Percentiles rank a stretch among this genome's conserved stretches.
Conservation (phyloP, 1,140 invertebrate species). For the Pogonomyrmex barbatus region DNA sequence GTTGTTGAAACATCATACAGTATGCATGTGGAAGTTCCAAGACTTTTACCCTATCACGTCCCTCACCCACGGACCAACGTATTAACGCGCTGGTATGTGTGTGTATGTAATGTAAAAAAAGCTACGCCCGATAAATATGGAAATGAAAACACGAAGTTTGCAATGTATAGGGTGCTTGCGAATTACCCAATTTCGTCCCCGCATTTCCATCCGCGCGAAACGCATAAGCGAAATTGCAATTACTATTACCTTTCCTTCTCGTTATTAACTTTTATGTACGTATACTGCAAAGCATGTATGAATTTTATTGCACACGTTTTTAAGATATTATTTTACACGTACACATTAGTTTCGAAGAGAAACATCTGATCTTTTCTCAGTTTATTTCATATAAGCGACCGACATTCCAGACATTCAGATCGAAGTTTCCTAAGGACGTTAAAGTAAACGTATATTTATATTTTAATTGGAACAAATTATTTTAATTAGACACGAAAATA, state of each 20-base stretch:
- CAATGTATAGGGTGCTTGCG: constrained; percentile 49
- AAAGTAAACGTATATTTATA: not conserved
- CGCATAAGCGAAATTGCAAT: not conserved
- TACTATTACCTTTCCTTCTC: not conserved
- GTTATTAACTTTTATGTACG: not conserved
- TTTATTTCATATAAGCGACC: not conserved
- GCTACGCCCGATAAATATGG: constrained; percentile 55
- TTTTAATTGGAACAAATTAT: constrained; percentile 1
- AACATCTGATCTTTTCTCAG: too few relatives aligned
- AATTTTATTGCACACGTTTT: not conserved
- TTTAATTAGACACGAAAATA: not conserved
- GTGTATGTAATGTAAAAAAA: constrained; percentile 52
- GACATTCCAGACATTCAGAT: not conserved
- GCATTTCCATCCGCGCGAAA: not conserved
- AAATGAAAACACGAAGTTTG: constrained; percentile 58
- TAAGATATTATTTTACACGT: not conserved
- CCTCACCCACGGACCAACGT: constrained; percentile 32
- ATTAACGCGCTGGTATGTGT: constrained; percentile 40
- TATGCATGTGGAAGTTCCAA: constrained; percentile 59
- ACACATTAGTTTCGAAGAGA: not conserved
- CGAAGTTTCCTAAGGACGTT: not conserved
- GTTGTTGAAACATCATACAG: constrained; percentile 56
- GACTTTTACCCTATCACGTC: constrained; percentile 59
- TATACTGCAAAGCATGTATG: not conserved
- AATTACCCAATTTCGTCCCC: constrained; percentile 48